These are phyloP conservation scores for Calliphora vicina DNA, from an alignment of 1,140 invertebrate species.

Conservation along the genomic window DNA sequence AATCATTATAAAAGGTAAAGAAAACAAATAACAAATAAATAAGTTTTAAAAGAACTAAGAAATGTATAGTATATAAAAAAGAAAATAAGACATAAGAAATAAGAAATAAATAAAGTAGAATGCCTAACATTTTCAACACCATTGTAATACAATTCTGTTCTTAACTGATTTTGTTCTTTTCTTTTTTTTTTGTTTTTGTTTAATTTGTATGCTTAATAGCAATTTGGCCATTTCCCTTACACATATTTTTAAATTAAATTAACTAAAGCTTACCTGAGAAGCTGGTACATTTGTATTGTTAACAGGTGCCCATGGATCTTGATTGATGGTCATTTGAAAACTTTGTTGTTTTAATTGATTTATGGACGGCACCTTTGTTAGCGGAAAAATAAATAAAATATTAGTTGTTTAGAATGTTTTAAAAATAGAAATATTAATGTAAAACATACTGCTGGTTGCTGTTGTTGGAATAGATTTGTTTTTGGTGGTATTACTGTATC, in stretches of 20 bases:
- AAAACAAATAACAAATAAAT: background rate
- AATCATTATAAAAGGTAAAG: background rate
- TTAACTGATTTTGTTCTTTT: background rate
- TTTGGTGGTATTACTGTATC: slow-evolving; percentile 60
- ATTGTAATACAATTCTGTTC: background rate
- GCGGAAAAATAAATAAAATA: background rate
- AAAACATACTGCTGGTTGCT: slow-evolving; percentile 60
- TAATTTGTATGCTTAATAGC: too few relatives aligned
- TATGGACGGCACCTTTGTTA: slow-evolving; percentile 64
- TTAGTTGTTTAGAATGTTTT: background rate
- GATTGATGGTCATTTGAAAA: slow-evolving; percentile 62
- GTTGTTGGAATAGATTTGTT: slow-evolving; percentile 64
- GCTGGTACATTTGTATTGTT: slow-evolving; percentile 48
- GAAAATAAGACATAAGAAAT: background rate
- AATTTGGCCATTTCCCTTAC: background rate
- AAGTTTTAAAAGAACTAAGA: background rate
- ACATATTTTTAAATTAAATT: background rate
- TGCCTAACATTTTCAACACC: background rate
- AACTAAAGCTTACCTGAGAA: slow-evolving; percentile 51
- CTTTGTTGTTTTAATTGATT: slow-evolving; percentile 67
- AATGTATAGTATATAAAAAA: background rate
- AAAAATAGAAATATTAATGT: background rate
- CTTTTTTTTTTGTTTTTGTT: too few relatives aligned
- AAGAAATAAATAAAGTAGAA: background rate
- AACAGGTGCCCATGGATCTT: slow-evolving; percentile 64